phyloP scores from a whole-genome alignment of 1,140 invertebrate species.

The Drosophila tsacasi region DNA sequence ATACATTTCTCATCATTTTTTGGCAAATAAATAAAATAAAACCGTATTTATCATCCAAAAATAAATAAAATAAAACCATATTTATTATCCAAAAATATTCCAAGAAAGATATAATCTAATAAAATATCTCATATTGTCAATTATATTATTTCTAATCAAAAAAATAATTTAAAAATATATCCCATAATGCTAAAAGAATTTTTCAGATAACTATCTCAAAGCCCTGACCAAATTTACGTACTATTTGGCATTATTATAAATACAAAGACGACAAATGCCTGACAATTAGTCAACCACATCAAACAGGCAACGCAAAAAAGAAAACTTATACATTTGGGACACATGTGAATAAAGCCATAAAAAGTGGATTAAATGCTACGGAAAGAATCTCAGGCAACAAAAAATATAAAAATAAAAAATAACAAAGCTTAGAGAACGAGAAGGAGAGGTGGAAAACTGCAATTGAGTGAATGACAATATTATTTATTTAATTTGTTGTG shows the following conservation, averaged over 20 bases:
- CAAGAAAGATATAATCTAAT: too few relatives aligned
- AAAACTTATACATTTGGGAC: slow-evolving; percentile 12
- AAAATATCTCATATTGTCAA: too few relatives aligned
- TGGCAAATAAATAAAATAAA: too few relatives aligned
- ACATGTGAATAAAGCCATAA: slow-evolving; percentile 34
- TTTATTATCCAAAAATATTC: too few relatives aligned
- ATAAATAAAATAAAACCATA: too few relatives aligned
- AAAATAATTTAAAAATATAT: neutral
- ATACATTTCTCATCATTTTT: too few relatives aligned
- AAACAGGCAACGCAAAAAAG: slow-evolving; percentile 15
- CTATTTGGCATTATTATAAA: slow-evolving; percentile 2
- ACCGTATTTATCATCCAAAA: too few relatives aligned
- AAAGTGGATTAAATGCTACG: slow-evolving; percentile 30
- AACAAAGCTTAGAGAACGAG: neutral
- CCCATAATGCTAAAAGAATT: neutral
- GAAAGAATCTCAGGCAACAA: neutral
- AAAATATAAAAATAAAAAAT: neutral
- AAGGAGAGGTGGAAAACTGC: slow-evolving; percentile 18
- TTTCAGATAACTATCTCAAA: neutral
- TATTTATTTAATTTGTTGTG: slow-evolving; percentile 49
- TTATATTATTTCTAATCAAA: neutral
- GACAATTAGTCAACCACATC: slow-evolving; percentile 35
- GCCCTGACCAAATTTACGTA: neutral
- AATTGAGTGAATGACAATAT: slow-evolving; percentile 34
- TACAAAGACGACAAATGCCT: slow-evolving; percentile 17